Conservation (phyloP, 2,113 vertebrate genomes). For the Patagioenas fasciata region DNA sequence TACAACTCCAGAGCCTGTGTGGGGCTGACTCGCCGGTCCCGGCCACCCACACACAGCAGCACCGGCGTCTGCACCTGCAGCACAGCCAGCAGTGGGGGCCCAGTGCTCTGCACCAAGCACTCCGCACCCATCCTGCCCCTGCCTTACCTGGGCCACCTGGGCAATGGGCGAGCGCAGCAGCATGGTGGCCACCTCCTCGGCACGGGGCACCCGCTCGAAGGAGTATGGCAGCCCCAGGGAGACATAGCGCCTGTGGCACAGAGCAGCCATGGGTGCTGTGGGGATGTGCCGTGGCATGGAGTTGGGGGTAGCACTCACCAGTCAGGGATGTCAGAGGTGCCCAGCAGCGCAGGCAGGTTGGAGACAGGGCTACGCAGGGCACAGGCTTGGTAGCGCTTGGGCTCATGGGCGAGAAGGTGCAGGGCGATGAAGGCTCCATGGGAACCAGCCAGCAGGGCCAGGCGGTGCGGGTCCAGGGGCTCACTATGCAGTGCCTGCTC, state of each 20-base stretch:
- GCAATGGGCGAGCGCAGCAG: constrained; percentile 79
- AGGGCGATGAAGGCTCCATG: constrained; percentile 86
- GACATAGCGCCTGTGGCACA: constrained; percentile 72
- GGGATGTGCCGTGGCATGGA: rapidly evolving
- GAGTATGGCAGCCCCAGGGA: constrained; percentile 79
- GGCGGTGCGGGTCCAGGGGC: constrained; percentile 69
- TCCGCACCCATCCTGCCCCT: background rate
- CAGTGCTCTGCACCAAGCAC: rapidly evolving
- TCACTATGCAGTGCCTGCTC: constrained; percentile 60
- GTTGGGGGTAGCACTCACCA: constrained; percentile 71
- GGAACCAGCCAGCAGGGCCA: constrained; percentile 83
- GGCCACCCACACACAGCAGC: constrained; percentile 80
- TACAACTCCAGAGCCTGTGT: constrained; percentile 85
- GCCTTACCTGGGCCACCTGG: constrained; percentile 72
- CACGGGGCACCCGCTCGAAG: constrained; percentile 75
- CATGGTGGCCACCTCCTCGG: constrained; percentile 77
- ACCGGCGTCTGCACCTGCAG: constrained; percentile 76
- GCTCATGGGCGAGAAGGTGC: constrained; percentile 81
- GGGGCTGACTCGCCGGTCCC: constrained; percentile 81
- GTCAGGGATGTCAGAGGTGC: constrained; percentile 85
- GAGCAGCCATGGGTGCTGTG: background rate
- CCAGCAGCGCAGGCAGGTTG: constrained; percentile 81
- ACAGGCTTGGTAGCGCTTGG: constrained; percentile 79
- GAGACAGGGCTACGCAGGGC: constrained; percentile 82
- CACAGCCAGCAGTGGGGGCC: background rate